Evolutionary conservation across 2,888 invertebrate species (phyloP), one percentile per base, ranked within the genome.

Genomic region (Phalera bucephala): DNA sequence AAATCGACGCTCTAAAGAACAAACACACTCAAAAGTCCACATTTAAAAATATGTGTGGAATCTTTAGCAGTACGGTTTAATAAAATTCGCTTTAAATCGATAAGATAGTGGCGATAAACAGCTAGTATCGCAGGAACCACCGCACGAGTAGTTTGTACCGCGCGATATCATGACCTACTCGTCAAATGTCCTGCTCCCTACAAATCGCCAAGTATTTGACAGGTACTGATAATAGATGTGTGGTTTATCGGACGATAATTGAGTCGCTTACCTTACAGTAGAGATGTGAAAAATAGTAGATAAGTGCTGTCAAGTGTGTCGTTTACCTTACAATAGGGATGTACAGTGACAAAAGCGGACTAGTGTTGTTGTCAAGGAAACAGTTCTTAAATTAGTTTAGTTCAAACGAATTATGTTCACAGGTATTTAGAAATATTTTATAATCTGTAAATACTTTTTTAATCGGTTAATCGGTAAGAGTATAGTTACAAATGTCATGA

Each of bases 401-500:
- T n/a, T n/a, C n/a, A n/a, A n/a, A n/a, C n/a, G n/a, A n/a, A n/a
- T n/a, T n/a, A n/a, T n/a, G n/a, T n/a, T n/a, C n/a, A n/a, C n/a
- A n/a, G n/a, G n/a, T n/a, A n/a, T n/a, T n/a, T n/a, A n/a, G n/a
- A n/a, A n/a, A n/a, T n/a, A n/a, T n/a, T n/a, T n/a, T n/a, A n/a
- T n/a, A n/a, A n/a, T n/a, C n/a, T n/a, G n/a, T n/a, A n/a, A n/a
- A n/a, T n/a, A n/a, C n/a, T n/a, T n/a, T n/a, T n/a, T n/a, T n/a
- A n/a, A n/a, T n/a, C n/a, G n/a, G n/a, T n/a, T n/a, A n/a, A n/a
- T n/a, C n/a, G n/a, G n/a, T n/a, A n/a, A n/a, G n/a, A n/a, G n/a
- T n/a, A n/a, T n/a, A n/a, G n/a, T n/a, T n/a, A n/a, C 69, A 55
- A 63, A 82, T 81, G 83, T 83, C 82, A 72, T 86, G 84, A 67